Evolutionary conservation across 2,113 vertebrate genomes (phyloP), one percentile per base, ranked within the genome.

Genomic region (Cebidichthys violaceus): DNA sequence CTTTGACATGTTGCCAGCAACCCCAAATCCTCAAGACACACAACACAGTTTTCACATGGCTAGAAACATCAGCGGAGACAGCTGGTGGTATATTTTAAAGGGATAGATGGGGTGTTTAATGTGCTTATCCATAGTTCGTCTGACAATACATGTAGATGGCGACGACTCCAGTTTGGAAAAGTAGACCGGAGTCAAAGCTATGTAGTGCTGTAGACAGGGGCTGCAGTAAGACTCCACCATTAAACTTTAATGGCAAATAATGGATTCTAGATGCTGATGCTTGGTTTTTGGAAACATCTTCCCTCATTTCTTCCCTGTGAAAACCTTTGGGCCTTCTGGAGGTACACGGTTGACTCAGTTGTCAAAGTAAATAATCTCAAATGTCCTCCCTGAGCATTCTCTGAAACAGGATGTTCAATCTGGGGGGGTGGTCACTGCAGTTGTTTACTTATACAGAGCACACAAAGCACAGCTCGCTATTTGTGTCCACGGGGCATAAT

Each of bases 231-330:
- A 61, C 59, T 54, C 35, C 15, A 39, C 15, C 62, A 79, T 83
- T 73, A 77, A 74, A 69, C 13, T 68, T 73, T 39, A 60, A 86
- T 70, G n/a, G 7, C 50, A 65, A 59, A 73, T 52, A 80, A 29
- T 70, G 11, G 55, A 37, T 33, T 77, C 18, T 9, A 27, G 27
- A 64, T 64, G 35, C 76, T 47, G 68, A 64, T 80, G 54, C 55
- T 64, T 64, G 24, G 13, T 29, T 80, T 33, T 80, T 18, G 3
- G 18, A 76, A 70, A 57, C 1, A 0, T 15, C 50, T 78, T 45
- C 0, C 13, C 2, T 2, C 39, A 22, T 71, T 31, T 54, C 39
- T 14, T 77, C n/a, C 4, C 64, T 9, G 4, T 18, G 20, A 33
- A 35, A 20, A 70, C 18, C 31, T 64, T 11, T 57, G 22, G 29